phyloP scores from a whole-genome alignment of 2,113 vertebrate genomes.

The Halcyon senegalensis region DNA sequence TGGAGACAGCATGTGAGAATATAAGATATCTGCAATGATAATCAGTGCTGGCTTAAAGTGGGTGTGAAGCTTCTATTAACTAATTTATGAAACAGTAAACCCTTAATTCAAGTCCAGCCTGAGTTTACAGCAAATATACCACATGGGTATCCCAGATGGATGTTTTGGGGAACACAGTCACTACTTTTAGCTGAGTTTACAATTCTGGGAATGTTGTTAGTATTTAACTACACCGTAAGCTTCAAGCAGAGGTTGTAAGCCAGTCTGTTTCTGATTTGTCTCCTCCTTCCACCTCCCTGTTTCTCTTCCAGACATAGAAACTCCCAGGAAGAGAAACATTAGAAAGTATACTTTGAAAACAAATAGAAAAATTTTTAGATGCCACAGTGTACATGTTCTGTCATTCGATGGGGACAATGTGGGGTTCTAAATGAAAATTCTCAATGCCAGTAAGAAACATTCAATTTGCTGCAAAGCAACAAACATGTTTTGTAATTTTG shows the following conservation, averaged over 20 bases:
- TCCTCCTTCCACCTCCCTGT: background rate
- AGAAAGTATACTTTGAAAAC: background rate
- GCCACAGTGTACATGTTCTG: background rate
- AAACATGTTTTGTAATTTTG: background rate
- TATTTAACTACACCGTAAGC: background rate
- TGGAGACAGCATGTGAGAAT: background rate
- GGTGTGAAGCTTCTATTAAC: background rate
- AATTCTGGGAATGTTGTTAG: background rate
- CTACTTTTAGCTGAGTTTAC: background rate
- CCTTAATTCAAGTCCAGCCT: background rate
- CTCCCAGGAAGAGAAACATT: background rate
- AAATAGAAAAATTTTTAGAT: background rate
- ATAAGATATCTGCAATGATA: background rate
- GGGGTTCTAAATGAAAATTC: background rate
- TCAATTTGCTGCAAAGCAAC: background rate
- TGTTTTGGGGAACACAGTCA: background rate
- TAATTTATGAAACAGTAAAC: background rate
- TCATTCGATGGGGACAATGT: background rate
- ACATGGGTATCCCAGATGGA: background rate
- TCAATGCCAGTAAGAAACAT: background rate
- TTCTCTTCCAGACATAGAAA: background rate
- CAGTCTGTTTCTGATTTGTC: background rate
- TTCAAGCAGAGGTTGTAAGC: background rate
- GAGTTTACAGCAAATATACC: background rate
- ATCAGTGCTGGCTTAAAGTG: background rate